Conservation (phyloP, 2,113 vertebrate species). For the Albula glossodonta region DNA sequence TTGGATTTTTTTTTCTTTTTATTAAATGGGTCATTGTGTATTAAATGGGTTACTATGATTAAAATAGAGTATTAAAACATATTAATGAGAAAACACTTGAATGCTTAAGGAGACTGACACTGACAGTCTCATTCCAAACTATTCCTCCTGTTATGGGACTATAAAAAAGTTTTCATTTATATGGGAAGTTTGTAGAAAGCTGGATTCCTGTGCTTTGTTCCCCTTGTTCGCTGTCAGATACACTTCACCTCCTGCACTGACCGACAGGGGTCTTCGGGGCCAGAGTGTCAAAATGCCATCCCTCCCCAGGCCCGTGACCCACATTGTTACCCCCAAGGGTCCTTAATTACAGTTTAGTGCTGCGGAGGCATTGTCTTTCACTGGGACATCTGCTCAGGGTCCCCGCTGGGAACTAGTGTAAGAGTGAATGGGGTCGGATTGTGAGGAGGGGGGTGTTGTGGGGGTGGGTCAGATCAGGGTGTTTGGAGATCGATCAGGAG, state of each 20-base stretch:
- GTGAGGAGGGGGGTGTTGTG: too few relatives aligned
- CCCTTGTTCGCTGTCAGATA: neutral
- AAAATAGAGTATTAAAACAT: too few relatives aligned
- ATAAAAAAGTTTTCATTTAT: neutral
- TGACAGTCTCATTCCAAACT: too few relatives aligned
- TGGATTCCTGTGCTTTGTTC: neutral
- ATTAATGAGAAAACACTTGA: too few relatives aligned
- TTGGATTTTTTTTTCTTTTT: neutral
- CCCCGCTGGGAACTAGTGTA: conserved; percentile 1
- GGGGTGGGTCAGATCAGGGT: neutral
- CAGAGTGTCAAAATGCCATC: conserved; percentile 26
- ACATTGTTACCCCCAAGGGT: conserved; percentile 27
- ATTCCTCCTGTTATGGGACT: too few relatives aligned
- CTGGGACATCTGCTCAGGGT: conserved; percentile 27
- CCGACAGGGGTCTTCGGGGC: conserved; percentile 6
- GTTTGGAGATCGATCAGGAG: neutral
- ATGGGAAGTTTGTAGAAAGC: neutral
- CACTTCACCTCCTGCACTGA: neutral
- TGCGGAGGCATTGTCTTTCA: conserved; percentile 10
- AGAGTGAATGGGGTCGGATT: neutral
- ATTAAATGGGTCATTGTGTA: too few relatives aligned
- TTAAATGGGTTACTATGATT: too few relatives aligned
- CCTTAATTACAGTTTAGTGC: conserved; percentile 27
- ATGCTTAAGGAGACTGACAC: too few relatives aligned
- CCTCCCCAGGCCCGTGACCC: conserved; percentile 20